phyloP scores from a whole-genome alignment of 2,888 invertebrate species.

The Hoplodrina ambigua region DNA sequence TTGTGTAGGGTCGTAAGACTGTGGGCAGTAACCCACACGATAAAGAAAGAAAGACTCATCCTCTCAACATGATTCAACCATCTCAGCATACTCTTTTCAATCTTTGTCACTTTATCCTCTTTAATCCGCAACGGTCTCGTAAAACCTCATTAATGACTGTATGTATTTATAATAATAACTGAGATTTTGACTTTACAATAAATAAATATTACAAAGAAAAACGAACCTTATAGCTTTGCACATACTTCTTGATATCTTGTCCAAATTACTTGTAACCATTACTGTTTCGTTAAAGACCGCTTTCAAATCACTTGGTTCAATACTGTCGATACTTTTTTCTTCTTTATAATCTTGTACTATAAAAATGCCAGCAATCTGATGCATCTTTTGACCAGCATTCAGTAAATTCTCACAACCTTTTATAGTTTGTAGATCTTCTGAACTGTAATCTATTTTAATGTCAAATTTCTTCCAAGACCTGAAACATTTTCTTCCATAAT shows the following conservation, averaged over 20 bases:
- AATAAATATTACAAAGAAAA: no score
- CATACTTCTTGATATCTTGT: slow-evolving; percentile 2
- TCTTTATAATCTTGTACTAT: slow-evolving; percentile 17
- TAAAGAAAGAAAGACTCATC: no score
- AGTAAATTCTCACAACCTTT: slow-evolving; percentile 12
- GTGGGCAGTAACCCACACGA: no score
- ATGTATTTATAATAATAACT: no score
- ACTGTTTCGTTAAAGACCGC: background rate
- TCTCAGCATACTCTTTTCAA: no score
- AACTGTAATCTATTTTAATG: background rate
- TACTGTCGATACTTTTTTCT: background rate
- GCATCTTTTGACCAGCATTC: background rate
- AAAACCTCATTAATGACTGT: no score
- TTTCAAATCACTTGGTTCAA: background rate
- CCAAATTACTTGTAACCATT: slow-evolving; percentile 6
- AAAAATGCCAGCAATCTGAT: background rate
- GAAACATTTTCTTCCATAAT: no score
- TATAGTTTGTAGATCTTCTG: slow-evolving; percentile 1
- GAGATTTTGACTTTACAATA: no score
- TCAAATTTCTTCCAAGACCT: background rate
- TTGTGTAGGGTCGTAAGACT: no score
- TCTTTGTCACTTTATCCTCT: no score
- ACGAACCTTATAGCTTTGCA: background rate
- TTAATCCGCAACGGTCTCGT: no score
- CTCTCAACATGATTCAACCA: no score